Conservation (phyloP, 53 echinoderm and acorn worm species). For the Holothuria leucospilota region DNA sequence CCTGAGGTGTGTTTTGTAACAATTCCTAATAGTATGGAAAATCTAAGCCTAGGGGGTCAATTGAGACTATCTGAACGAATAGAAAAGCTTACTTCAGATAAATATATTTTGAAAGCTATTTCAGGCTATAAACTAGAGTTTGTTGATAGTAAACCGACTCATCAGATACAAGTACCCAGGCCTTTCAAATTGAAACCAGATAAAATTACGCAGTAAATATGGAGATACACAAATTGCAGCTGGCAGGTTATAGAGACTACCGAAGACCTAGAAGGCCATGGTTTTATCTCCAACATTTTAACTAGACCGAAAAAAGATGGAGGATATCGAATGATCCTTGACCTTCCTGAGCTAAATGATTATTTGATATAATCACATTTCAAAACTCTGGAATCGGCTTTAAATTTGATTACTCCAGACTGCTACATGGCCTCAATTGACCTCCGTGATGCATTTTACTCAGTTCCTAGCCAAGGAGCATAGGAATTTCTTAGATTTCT, state of each 20-base stretch:
- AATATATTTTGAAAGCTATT: slow-evolving; percentile 3
- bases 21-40: background rate
- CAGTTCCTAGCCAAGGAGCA: slow-evolving; percentile 46
- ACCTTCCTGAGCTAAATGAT: background rate
- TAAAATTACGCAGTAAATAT: background rate
- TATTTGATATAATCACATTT: slow-evolving; percentile 44
- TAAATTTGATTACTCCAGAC: slow-evolving; percentile 12
- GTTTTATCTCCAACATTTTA: slow-evolving; percentile 58
- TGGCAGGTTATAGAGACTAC: slow-evolving; percentile 23
- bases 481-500: slow-evolving; percentile 47
- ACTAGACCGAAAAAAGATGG: slow-evolving; percentile 63
- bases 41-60: background rate
- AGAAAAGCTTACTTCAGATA: slow-evolving; percentile 12
- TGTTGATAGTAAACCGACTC: background rate
- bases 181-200: background rate
- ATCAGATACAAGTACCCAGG: too few species aligned
- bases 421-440: slow-evolving; percentile 25
- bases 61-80: background rate
- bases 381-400: slow-evolving; percentile 50
- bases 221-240: slow-evolving; percentile 30
- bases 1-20: background rate
- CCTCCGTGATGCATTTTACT: background rate
- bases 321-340: background rate
- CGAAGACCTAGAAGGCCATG: background rate
- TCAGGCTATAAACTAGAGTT: background rate